Evolutionary conservation across 2,113 vertebrate species (phyloP).

Genomic region (Ginglymostoma cirratum): DNA sequence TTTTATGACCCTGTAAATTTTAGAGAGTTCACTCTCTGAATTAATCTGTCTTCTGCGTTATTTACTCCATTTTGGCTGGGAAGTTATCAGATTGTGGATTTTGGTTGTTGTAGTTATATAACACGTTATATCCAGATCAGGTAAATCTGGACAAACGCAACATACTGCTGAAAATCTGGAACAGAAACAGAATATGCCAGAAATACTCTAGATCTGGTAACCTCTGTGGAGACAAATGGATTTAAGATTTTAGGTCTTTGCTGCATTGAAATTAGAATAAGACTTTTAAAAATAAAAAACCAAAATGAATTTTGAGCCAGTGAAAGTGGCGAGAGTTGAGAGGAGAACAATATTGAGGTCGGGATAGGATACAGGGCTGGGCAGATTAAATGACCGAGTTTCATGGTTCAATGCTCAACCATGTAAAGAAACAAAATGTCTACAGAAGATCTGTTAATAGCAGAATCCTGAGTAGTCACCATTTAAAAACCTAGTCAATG

Average conservation of each 20-base stretch:
- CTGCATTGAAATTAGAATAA: background rate
- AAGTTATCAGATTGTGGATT: background rate
- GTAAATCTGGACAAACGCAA: background rate
- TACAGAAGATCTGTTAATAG: no score
- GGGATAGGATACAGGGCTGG: no score
- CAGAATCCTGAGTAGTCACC: no score
- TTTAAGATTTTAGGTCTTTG: no score
- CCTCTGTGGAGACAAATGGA: background rate
- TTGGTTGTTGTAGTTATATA: background rate
- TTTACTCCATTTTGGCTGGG: background rate
- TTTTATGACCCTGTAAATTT: constrained; percentile 24
- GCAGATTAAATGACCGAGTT: background rate
- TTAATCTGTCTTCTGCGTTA: background rate
- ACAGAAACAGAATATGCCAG: no score
- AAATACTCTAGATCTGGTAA: no score
- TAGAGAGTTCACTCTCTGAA: background rate
- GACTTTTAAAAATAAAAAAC: background rate
- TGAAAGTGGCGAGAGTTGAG: no score
- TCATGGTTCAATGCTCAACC: background rate
- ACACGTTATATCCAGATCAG: background rate
- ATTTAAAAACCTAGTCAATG: no score
- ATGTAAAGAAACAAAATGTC: no score
- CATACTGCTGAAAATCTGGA: no score
- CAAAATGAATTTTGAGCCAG: no score
- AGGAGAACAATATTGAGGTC: background rate